Evolutionary conservation across 2,888 invertebrate genomes (phyloP), one percentile per base, ranked within the genome.

Genomic region (Diarsia mendica): DNA sequence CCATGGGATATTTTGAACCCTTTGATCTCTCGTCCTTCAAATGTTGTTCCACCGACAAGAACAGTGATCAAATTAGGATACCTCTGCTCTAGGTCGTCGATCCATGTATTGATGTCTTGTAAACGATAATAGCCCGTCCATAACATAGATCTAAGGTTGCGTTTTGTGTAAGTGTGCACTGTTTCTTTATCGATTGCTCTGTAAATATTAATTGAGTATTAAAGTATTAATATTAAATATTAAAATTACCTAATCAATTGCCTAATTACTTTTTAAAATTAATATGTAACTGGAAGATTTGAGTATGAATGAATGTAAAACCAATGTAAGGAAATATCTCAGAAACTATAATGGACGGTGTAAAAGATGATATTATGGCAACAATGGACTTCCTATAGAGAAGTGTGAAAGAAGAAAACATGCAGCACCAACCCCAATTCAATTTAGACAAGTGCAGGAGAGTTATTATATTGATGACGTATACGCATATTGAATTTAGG

Each of bases 71-170:
- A 90, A 33, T 93, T 85, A 5, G 97, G 95, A 88, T 97, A 95
- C 8, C 91, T 79, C 0, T 87, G 88, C 5, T 94, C 95, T 67
- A 97, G 90, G 77, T 93, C 91, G 49, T 97, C 95, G 46, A 98
- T 90, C 97, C 97, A 98, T 0, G 91, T 91, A 80, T 97, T 92
- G 60, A 98, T 97, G 85, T 97, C 97, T 0, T 97, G 95, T 58
- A 97, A 90, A 0, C 92, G 93, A 87, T 98, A 96, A 87, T 98
- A 98, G 4, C 92, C 93, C 11, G 94, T 96, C 97, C 97, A 98
- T 28, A 66, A 67, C 91, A 91, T 91, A 60, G 80, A 87, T 76
- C 75, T 85, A 0, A 79, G 46, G 60, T 88, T 80, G 8, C 87
- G 90, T 85, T 85, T 86, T 13, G 87, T 88, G 51, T 92, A 91